Evolutionary conservation across 2,888 invertebrate genomes (phyloP).

Genomic region (Deroplatys truncata): DNA sequence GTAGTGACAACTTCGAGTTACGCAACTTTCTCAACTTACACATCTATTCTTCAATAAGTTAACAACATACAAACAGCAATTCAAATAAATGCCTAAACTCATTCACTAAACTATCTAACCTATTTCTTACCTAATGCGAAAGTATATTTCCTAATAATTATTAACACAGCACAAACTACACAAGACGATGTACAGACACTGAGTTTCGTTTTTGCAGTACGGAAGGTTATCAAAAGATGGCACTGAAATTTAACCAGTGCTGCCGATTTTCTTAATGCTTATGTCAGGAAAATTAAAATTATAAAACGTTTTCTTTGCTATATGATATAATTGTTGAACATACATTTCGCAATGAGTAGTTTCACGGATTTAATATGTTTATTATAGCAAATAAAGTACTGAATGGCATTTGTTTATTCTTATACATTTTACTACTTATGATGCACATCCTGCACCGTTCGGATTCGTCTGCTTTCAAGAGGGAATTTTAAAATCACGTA

Average conservation of each 20-base stretch:
- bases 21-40: not conserved
- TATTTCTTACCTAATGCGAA: too few relatives aligned
- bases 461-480: not conserved
- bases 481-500: not conserved
- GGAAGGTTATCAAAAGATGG: not conserved
- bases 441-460: too few relatives aligned
- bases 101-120: too few relatives aligned
- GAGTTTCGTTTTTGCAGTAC: constrained; percentile 9
- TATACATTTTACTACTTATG: too few relatives aligned
- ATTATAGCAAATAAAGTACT: too few relatives aligned
- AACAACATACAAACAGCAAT: not conserved
- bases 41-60: not conserved
- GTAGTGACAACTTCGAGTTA: not conserved
- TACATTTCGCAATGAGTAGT: too few relatives aligned
- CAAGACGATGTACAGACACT: not conserved
- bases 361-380: too few relatives aligned
- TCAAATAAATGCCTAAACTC: too few relatives aligned
- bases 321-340: too few relatives aligned
- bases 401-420: too few relatives aligned
- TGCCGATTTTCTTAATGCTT: not conserved
- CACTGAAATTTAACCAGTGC: not conserved
- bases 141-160: too few relatives aligned
- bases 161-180: not conserved
- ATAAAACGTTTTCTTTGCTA: too few relatives aligned
- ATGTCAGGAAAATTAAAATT: not conserved